Evolutionary conservation across 2,888 invertebrate genomes (phyloP), one percentile per base, ranked within the genome.

Genomic region (Sphinx pinastri): DNA sequence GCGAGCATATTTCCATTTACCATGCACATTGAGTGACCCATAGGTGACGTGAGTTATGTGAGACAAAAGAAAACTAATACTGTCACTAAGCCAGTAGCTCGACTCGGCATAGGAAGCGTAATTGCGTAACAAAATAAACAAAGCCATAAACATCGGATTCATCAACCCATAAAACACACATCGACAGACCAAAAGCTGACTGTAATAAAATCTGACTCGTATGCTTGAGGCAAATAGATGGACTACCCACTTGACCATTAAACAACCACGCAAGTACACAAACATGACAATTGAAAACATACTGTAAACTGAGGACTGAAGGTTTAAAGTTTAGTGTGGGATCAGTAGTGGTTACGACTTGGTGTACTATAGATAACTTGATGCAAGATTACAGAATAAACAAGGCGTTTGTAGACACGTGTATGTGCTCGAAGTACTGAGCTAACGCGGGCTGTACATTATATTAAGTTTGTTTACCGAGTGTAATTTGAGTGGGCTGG

Each of bases 311-410:
- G 0, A 1, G 8, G 10, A 0, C 0, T 1, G 71, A 76, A 55
- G 70, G 45, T 60, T n/a, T 68, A 69, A 67, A 49, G 69, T 5
- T 1, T 11, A 8, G 57, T 19, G 7, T n/a, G 63, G n/a, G 0
- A 6, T 13, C 5, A 11, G 0, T 16, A 69, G 70, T 52, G 11
- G n/a, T 52, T 76, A 74, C 51, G 73, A 25, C 47, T 11, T 2
- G 47, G 12, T 10, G 16, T 54, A 31, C 47, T 10, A 60, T 70
- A 78, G 72, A 77, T 80, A 80, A 83, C 83, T 75, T 77, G 82
- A 80, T 82, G 81, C 78, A 76, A 79, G 82, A 82, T 83, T 80
- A 79, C 75, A 80, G 77, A 79, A 81, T 82, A 84, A 85, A 84
- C 84, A 84, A 83, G 81, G 80, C 73, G 77, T 69, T 68, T 58